These are phyloP conservation scores for Hipposideros larvatus DNA, from an alignment of 2,797 vertebrate genomes.

Conservation along the genomic window DNA sequence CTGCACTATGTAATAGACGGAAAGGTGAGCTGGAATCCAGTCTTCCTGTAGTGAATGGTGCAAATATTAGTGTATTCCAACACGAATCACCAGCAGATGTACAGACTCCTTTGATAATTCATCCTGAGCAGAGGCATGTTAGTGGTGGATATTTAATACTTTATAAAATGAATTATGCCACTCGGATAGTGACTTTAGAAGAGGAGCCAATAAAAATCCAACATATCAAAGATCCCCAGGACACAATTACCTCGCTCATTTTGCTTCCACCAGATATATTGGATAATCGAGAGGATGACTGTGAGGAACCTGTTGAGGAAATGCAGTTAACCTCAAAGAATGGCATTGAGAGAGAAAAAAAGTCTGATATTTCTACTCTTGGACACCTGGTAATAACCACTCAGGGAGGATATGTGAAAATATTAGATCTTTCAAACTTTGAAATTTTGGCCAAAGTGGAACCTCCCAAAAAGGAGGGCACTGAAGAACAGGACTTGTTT, in stretches of 20 bases:
- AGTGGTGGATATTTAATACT: constrained; percentile 97
- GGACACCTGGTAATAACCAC: constrained; percentile 99
- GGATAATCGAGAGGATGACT: constrained; percentile 97
- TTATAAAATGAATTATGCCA: constrained; percentile 99
- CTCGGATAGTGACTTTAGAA: constrained; percentile 97
- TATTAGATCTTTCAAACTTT: constrained; percentile 97
- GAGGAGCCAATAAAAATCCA: constrained; percentile 98
- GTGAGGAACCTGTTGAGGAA: constrained; percentile 95
- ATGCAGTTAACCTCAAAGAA: constrained; percentile 91
- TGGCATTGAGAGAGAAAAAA: constrained; percentile 91
- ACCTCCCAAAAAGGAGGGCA: constrained; percentile 96
- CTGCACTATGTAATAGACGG: constrained; percentile 95
- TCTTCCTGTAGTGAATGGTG: constrained; percentile 90
- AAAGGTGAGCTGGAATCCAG: constrained; percentile 93
- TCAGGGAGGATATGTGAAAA: constrained; percentile 97
- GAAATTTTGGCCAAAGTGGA: constrained; percentile 99
- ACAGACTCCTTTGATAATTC: constrained; percentile 92
- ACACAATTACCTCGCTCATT: constrained; percentile 98
- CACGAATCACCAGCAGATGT: constrained; percentile 91
- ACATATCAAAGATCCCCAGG: constrained; percentile 97
- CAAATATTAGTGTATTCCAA: constrained; percentile 91
- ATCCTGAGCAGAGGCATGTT: constrained; percentile 89
- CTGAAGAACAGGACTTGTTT: constrained; percentile 96
- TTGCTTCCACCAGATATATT: constrained; percentile 97
- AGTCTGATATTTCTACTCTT: constrained; percentile 92